Conservation (phyloP, 1,140 invertebrate species). For the Drosophila grimshawi region DNA sequence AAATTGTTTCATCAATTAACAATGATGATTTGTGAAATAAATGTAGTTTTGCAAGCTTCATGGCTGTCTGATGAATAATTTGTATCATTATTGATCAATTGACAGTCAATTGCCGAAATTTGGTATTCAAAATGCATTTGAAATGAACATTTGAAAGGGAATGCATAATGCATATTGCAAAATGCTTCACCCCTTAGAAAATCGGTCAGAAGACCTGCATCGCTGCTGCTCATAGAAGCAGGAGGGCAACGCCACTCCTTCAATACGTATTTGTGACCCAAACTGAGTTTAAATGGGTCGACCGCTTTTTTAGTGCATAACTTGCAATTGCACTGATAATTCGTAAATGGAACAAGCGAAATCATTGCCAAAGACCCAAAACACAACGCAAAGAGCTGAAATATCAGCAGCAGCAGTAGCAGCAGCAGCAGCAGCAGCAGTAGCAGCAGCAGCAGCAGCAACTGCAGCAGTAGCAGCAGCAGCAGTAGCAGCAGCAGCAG, state of each 20-base stretch:
- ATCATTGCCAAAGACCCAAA: conserved; percentile 19
- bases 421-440: no score
- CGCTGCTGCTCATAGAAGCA: neutral
- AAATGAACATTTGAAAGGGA: neutral
- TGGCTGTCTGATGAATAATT: no score
- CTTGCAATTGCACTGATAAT: conserved; percentile 68
- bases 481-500: conserved; percentile 3
- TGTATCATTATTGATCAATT: no score
- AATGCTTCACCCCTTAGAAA: neutral
- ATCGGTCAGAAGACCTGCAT: neutral
- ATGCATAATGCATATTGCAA: neutral
- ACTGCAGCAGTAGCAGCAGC: no score
- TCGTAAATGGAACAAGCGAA: conserved; percentile 63
- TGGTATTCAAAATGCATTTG: no score
- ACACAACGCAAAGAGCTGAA: no score
- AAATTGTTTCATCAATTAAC: no score
- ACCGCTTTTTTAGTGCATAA: conserved; percentile 68
- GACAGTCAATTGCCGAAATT: no score
- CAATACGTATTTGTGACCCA: conserved; percentile 74
- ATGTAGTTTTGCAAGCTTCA: no score
- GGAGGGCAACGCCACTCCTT: conserved; percentile 31
- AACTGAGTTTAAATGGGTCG: conserved; percentile 54
- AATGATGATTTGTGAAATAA: no score
- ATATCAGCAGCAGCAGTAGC: no score
- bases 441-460: no score